Evolutionary conservation across 2,888 invertebrate genomes (phyloP).

Genomic region (Meteorus colon): DNA sequence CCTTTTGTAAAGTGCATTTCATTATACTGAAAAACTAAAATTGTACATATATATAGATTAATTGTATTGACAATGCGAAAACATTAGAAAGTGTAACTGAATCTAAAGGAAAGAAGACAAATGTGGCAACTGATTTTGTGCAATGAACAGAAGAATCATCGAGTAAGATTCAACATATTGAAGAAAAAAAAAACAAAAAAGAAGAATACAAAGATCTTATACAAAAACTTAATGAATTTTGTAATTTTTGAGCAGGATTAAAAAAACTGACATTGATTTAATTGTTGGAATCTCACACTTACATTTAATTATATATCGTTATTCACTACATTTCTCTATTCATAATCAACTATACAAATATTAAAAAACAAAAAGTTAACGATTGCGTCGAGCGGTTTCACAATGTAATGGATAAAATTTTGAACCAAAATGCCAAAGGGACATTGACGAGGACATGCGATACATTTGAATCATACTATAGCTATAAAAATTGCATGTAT

Average conservation of each 20-base stretch:
- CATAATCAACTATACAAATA: not conserved
- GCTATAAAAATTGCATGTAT: not conserved
- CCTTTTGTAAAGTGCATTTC: conserved; percentile 44
- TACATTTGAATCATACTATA: not conserved
- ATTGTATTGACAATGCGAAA: conserved; percentile 17
- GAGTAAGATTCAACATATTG: conserved; percentile 19
- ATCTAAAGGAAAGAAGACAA: not conserved
- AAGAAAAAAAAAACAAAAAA: not conserved
- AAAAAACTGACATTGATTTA: not conserved
- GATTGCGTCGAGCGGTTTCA: not conserved
- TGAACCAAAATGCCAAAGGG: not conserved
- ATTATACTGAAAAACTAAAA: conserved; percentile 27
- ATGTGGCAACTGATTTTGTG: conserved; percentile 23
- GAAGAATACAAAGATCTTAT: not conserved
- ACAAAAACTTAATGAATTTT: not conserved
- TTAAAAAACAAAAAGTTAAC: not conserved
- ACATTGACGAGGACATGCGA: not conserved
- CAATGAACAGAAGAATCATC: conserved; percentile 29
- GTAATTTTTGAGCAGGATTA: not conserved
- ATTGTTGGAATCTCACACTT: not conserved
- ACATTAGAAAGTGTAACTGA: conserved; percentile 15
- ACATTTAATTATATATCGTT: not conserved
- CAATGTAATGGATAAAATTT: not conserved
- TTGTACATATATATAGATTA: conserved; percentile 41
- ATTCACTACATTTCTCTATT: not conserved